Base-by-base conservation (phyloP, 2,797 vertebrate species). In the Rousettus madagascariensis region DNA sequence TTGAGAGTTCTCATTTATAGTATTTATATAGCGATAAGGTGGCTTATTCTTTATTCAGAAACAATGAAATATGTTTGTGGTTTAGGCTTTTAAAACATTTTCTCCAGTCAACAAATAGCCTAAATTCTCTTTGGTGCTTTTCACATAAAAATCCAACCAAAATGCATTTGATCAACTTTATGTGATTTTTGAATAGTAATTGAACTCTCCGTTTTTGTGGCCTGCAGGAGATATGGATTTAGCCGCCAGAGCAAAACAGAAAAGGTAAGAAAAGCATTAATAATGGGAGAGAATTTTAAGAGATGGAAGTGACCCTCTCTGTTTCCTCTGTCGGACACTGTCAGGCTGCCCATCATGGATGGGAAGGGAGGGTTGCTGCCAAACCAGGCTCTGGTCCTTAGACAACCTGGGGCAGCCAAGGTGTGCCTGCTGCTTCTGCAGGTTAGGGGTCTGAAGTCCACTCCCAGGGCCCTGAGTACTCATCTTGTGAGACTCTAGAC, bases 181-280 rank as follows among this genome's bases (percentile, higher is more conserved):
- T 90, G 51, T 95, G 84, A 84, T 68, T 80, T 95, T 77, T 63
- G 1, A 88, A 84, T 93, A 86, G 28, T 97, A 86, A 95, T 87
- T 53, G 33, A 96, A 83, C 46, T 91, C 86, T 88, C 2, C 12
- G 83, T 0, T 97, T 85, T 95, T 94, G 17, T 88, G 51, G 22
- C 53, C 97, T 98, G 15, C 95, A 99, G 99, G 98, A 99, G 99
- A 83, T 99, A 99, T 0, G 99, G 99, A 96, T 99, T 99, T 98
- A 99, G 99, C 98, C 99, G 98, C 96, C 99, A 99, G 98, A 98
- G 98, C 86, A 99, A 99, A 98, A 97, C 98, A 63, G 99, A 99
- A 86, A 98, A 99, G 99, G 99, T 99, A 98, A 98, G 98, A 66
- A 80, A 91, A 87, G 75, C 22, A 17, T 71, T 36, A 83, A n/a